phyloP scores from a whole-genome alignment of 1,140 invertebrate genomes.

The Neodiprion lecontei region DNA sequence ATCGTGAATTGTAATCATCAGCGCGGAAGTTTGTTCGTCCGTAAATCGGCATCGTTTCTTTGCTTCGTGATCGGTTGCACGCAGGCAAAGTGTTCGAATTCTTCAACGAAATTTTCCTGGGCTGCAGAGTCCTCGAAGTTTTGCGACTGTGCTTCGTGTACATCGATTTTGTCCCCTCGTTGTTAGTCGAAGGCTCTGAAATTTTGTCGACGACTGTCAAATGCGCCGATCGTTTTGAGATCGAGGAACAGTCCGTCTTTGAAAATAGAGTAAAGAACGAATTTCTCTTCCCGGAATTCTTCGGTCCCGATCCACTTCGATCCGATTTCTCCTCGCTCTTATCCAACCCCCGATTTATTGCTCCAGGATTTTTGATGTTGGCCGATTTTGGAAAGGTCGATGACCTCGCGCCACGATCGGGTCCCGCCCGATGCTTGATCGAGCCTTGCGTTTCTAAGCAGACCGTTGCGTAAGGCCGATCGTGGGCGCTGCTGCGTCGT shows the following conservation, averaged over 20 bases:
- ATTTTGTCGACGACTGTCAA: not conserved
- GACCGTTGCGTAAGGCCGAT: not conserved
- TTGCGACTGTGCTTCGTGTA: conserved; percentile 20
- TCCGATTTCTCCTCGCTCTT: conserved; percentile 16
- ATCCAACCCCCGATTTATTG: not conserved
- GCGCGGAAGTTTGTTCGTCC: not conserved
- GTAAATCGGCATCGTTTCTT: no score
- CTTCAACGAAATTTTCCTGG: conserved; percentile 8
- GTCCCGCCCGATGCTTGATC: conserved; percentile 22
- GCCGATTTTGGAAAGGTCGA: not conserved
- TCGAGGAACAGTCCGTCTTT: not conserved
- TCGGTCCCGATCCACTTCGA: not conserved
- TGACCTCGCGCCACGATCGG: conserved; percentile 6
- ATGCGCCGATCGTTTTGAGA: not conserved
- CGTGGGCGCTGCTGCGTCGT: not conserved
- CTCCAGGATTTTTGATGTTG: not conserved
- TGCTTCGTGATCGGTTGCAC: not conserved
- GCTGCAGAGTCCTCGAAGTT: conserved; percentile 29
- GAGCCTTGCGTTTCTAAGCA: conserved; percentile 23
- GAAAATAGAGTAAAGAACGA: not conserved
- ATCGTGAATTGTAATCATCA: not conserved
- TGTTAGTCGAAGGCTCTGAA: not conserved
- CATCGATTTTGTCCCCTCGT: conserved; percentile 20
- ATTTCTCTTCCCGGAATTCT: conserved; percentile 15
- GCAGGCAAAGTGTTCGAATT: not conserved